Base-by-base conservation (phyloP, 2,797 vertebrate genomes). In the Varecia variegata region DNA sequence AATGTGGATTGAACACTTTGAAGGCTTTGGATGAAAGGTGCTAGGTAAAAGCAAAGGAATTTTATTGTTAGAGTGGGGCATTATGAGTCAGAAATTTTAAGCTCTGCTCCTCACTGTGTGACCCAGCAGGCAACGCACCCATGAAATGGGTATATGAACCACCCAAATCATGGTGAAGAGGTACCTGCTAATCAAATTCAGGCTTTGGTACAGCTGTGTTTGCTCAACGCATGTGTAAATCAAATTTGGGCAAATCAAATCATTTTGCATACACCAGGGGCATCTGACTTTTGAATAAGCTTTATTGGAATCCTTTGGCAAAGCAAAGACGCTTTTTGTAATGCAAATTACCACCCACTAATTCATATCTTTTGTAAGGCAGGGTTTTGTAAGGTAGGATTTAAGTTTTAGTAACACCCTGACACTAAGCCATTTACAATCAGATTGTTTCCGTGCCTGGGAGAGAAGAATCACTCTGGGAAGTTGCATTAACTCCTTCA, bases 401-500 rank as follows among this genome's bases (percentile, higher is more conserved):
- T 86, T 82, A 79, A 50, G 27, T 68, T 95, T 88, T 92, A 60
- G 18, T 80, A 73, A 71, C 47, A 81, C 6, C 35, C 70, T 38
- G 15, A 62, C 68, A 54, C 32, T 54, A 3, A 79, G 58, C 68
- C 58, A 65, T 92, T 95, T 90, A 60, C 90, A 95, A 84, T 84
- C 67, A 56, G 52, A 43, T 95, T 47, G 32, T 83, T 92, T 73
- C 43, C 45, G 38, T 74, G 40, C 60, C 52, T 62, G 5, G 25
- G n/a, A 90, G 73, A 58, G 80, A 84, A 96, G 54, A 77, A 54
- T 81, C 43, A 20, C 45, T 93, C 76, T 86, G 68, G 67, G 82
- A 93, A 95, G 47, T 88, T 76, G 17, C 11, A 56, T 96, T 96
- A 98, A 97, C 58, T 95, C 94, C 54, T 97, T 97, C 70, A 89